Evolutionary conservation across 2,797 vertebrate genomes (phyloP).

Genomic region (Rhynchonycteris naso): DNA sequence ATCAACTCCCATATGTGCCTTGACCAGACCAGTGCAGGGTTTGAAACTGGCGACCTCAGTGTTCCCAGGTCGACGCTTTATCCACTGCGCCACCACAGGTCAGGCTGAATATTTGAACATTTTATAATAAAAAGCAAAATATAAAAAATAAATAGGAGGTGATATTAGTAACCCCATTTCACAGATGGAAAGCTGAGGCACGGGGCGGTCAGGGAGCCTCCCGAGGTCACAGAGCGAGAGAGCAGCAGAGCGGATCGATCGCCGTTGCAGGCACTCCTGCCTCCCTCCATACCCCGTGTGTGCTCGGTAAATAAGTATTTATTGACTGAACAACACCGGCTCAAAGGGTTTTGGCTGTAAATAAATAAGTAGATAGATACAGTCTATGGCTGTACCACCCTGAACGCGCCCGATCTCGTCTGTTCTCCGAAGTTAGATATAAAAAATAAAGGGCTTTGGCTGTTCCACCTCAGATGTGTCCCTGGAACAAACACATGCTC

Average conservation of each 20-base stretch:
- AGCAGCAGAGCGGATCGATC: not conserved
- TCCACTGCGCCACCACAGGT: no score
- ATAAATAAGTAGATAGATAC: no score
- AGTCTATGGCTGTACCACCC: no score
- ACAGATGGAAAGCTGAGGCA: not conserved
- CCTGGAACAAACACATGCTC: not conserved
- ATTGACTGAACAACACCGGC: no score
- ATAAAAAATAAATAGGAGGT: not conserved
- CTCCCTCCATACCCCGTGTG: not conserved
- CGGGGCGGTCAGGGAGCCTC: not conserved
- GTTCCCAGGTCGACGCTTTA: no score
- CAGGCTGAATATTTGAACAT: not conserved
- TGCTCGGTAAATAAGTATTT: not conserved
- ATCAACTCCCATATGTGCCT: no score
- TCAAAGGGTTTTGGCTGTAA: not conserved
- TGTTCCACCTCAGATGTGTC: not conserved
- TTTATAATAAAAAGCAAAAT: not conserved
- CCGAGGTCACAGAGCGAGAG: not conserved
- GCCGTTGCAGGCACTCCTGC: not conserved
- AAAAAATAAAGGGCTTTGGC: not conserved
- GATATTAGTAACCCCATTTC: not conserved
- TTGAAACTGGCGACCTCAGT: no score
- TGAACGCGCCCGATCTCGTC: no score
- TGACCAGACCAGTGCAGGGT: no score
- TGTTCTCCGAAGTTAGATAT: no score